phyloP scores from a whole-genome alignment of 2,888 invertebrate genomes.

The Oasisia sp. region DNA sequence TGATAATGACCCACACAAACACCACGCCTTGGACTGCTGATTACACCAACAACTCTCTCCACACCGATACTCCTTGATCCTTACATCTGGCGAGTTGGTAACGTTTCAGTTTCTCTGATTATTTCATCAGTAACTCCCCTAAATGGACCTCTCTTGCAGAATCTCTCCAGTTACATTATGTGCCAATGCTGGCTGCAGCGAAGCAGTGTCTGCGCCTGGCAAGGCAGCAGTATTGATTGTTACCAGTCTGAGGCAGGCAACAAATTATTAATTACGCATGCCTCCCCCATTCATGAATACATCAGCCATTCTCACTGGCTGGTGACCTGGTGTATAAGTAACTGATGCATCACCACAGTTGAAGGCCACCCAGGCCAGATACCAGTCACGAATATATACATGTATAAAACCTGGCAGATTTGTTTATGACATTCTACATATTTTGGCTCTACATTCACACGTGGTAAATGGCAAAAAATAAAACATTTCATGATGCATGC shows the following conservation, averaged over 20 bases:
- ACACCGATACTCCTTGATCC: neutral
- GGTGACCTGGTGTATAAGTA: neutral
- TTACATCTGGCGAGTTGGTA: neutral
- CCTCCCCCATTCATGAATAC: conserved; percentile 11
- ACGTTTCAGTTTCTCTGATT: neutral
- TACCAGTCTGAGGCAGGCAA: neutral
- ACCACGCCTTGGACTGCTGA: neutral
- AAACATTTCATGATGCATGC: neutral
- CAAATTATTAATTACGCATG: conserved; percentile 13
- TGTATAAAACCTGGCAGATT: neutral
- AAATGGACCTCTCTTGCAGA: neutral
- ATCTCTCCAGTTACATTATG: neutral
- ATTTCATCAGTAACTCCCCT: neutral
- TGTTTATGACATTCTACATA: neutral
- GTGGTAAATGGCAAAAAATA: neutral
- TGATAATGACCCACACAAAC: neutral
- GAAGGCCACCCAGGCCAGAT: neutral
- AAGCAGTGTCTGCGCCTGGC: neutral
- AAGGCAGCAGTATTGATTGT: conserved; percentile 3
- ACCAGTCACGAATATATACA: neutral
- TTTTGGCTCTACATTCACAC: neutral
- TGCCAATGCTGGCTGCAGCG: neutral
- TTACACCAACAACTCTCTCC: neutral
- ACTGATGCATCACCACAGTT: neutral
- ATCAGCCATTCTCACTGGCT: neutral